A percentile compares a stretch with the other conserved stretches of the same genome.
phyloP scores from a whole-genome alignment of 1,140 invertebrate genomes.

The Cherax quadricarinatus region DNA sequence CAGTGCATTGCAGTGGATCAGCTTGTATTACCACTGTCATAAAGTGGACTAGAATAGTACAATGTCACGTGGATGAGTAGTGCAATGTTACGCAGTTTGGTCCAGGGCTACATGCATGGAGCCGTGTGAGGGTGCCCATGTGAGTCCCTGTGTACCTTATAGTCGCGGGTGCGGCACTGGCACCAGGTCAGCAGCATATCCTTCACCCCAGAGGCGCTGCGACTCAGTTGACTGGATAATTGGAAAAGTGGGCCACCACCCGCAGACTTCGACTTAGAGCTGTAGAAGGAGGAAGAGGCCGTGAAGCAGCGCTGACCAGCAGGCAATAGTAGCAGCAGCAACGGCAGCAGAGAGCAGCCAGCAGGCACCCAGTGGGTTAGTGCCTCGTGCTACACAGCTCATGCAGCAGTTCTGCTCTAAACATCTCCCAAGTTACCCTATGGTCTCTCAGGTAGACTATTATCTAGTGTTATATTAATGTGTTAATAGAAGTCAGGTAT shows the following conservation, averaged over 20 bases:
- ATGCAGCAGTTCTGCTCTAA: constrained; percentile 54
- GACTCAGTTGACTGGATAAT: constrained; percentile 84
- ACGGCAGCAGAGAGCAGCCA: constrained; percentile 53
- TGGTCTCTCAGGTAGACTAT: constrained; percentile 24
- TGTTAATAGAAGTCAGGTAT: constrained; percentile 33
- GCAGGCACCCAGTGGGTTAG: constrained; percentile 46
- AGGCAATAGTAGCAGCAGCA: constrained; percentile 47
- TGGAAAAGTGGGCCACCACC: constrained; percentile 83
- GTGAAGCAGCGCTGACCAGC: constrained; percentile 82
- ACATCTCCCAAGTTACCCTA: constrained; percentile 21
- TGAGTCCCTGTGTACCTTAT: constrained; percentile 84
- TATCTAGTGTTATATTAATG: constrained; percentile 38
- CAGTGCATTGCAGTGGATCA: not conserved
- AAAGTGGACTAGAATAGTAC: constrained; percentile 40
- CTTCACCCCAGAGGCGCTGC: constrained; percentile 95
- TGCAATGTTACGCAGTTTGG: constrained; percentile 23
- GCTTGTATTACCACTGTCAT: constrained; percentile 31
- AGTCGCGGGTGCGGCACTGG: constrained; percentile 96
- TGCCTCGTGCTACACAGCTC: constrained; percentile 54
- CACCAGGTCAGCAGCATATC: constrained; percentile 97
- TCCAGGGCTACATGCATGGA: constrained; percentile 46
- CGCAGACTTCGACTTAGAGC: constrained; percentile 60
- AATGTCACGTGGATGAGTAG: constrained; percentile 26
- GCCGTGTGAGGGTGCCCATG: constrained; percentile 16
- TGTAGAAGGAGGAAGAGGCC: constrained; percentile 75